These are phyloP conservation scores for Akabosia matsudoensis DNA, from an alignment of 1,140 invertebrate genomes.

Conservation along the genomic window DNA sequence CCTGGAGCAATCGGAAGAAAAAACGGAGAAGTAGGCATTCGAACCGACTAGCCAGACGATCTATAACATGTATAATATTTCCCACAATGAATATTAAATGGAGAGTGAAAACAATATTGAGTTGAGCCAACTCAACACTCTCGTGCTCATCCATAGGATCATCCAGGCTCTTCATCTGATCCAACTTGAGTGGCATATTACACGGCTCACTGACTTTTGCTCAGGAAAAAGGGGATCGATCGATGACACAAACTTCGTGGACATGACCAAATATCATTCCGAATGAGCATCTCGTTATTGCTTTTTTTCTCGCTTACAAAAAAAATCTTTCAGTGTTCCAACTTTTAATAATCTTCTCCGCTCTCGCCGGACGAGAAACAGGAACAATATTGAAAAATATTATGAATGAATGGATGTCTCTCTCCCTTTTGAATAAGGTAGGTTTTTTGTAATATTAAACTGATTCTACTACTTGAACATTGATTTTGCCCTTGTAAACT, in stretches of 20 bases:
- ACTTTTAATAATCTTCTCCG: constrained; percentile 9
- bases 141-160: not conserved
- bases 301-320: not conserved
- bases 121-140: not conserved
- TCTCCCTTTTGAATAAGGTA: too few relatives aligned
- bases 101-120: constrained; percentile 19
- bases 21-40: too few relatives aligned
- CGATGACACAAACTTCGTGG: not conserved
- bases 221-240: not conserved
- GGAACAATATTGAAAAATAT: not conserved
- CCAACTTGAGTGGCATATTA: not conserved
- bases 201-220: not conserved
- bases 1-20: too few relatives aligned
- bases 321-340: not conserved
- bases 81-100: not conserved
- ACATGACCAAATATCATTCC: not conserved
- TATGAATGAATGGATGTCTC: not conserved
- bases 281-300: not conserved
- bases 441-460: too few relatives aligned
- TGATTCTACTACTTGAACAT: too few relatives aligned
- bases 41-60: too few relatives aligned
- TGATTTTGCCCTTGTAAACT: too few relatives aligned
- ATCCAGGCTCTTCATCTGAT: too few relatives aligned
- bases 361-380: not conserved
- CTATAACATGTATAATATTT: not conserved